Evolutionary conservation across 2,888 invertebrate genomes (phyloP), one percentile per base, ranked within the genome.

Genomic region (Eristalinus aeneus): DNA sequence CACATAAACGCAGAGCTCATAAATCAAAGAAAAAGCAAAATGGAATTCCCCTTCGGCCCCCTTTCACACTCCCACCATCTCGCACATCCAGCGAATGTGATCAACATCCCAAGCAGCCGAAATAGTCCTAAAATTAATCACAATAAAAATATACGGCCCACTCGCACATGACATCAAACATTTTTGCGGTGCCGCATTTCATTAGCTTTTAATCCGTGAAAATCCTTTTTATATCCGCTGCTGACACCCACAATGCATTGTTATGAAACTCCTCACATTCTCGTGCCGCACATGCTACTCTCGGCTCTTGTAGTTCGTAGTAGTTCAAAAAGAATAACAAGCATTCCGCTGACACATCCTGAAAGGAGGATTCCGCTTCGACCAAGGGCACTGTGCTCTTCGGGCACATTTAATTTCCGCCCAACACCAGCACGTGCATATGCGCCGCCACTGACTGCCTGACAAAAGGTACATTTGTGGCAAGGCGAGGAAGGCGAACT

Each of bases 151-250:
- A 75, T 31, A 73, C 64, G 64, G 53, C 34, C 20, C 69, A 77
- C 36, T 34, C 60, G 65, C 60, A 60, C 61, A 76, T 22, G 39
- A 39, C 79, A 64, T 10, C 46, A 36, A 64, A 69, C 67, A 73
- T 80, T 79, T 85, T 67, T 72, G 75, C 32, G 60, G 64, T 77
- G 76, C 61, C 69, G 73, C 74, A 88, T 89, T 90, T 89, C 89
- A 90, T 89, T 89, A 89, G 88, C 88, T 89, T 89, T 89, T 89
- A 90, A 90, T 90, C 89, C 89, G 89, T 83, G 89, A 89, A 89
- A 90, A 90, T 89, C 89, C 89, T 88, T 89, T 89, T 89, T 89
- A 88, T 89, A 89, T 89, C 89, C 89, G 88, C 83, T 88, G 89
- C 88, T 89, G 89, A 89, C 90, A 89, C 73, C 71, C 81, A 74